These are phyloP conservation scores for Psittacara wagleri DNA, from an alignment of 2,113 vertebrate species.

Conservation along the genomic window DNA sequence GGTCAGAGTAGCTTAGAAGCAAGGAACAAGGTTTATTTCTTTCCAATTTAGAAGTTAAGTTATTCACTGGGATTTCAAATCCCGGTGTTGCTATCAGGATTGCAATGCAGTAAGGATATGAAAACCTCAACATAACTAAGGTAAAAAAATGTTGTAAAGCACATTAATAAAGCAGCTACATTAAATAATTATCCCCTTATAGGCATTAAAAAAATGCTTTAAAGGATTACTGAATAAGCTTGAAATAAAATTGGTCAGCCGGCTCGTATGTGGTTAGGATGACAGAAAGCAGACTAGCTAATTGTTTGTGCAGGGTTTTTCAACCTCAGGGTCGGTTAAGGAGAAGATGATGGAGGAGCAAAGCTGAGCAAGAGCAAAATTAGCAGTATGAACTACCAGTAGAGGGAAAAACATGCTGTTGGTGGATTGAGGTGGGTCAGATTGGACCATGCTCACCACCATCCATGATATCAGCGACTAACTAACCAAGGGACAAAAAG, in stretches of 20 bases:
- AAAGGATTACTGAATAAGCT: neutral
- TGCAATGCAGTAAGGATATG: neutral
- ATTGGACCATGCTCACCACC: neutral
- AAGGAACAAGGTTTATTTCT: neutral
- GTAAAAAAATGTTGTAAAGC: neutral
- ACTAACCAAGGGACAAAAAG: neutral
- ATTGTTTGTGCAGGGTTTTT: neutral
- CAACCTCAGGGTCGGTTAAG: neutral
- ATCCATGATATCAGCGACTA: neutral
- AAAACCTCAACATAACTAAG: neutral
- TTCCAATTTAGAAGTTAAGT: neutral
- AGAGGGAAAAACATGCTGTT: neutral
- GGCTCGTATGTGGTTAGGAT: neutral
- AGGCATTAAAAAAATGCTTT: constrained; percentile 4
- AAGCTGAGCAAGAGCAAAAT: neutral
- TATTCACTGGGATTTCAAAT: neutral
- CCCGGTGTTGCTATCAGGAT: neutral
- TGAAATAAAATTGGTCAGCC: constrained; percentile 3
- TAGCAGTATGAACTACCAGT: neutral
- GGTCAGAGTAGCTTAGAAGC: neutral
- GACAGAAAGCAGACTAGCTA: neutral
- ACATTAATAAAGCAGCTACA: neutral
- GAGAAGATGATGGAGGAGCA: neutral
- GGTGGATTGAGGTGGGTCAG: neutral
- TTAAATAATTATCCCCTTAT: neutral